Percentiles rank a stretch among this genome's conserved stretches.
phyloP scores from a whole-genome alignment of 92 coral and sea anemone genomes.

The Porites evermanni region DNA sequence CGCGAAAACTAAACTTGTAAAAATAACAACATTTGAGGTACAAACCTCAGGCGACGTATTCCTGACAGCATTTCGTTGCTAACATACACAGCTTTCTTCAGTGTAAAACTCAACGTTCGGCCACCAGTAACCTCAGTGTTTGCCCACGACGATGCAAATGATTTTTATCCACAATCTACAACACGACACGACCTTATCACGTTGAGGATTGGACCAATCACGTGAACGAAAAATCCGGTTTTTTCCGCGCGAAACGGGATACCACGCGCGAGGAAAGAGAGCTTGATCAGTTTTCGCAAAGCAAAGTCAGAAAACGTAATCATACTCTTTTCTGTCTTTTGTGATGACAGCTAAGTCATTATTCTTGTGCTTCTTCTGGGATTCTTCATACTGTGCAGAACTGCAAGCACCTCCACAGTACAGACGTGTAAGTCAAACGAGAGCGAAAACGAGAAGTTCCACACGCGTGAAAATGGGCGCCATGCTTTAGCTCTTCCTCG shows the following conservation, averaged over 20 bases:
- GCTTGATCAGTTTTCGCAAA: no score
- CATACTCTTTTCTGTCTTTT: no score
- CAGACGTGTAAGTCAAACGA: no score
- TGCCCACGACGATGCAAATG: not conserved
- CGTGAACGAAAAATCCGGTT: constrained; percentile 39
- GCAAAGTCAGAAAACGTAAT: no score
- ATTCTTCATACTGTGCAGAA: no score
- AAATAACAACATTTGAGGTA: not conserved
- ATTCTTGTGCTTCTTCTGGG: no score
- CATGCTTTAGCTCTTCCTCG: no score
- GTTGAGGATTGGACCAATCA: constrained; percentile 29
- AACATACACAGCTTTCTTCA: not conserved
- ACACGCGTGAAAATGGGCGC: no score
- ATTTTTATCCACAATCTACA: not conserved
- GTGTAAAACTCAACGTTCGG: not conserved
- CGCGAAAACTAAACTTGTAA: not conserved
- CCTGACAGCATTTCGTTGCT: constrained; percentile 34
- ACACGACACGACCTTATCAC: constrained; percentile 16
- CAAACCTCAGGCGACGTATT: constrained; percentile 27
- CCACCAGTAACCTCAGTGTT: not conserved
- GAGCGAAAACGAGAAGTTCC: no score
- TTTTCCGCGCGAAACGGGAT: not conserved
- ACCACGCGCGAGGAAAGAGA: not conserved
- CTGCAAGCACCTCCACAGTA: no score
- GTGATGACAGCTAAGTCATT: no score